Evolutionary conservation across 2,888 invertebrate species (phyloP), one percentile per base, ranked within the genome.

Genomic region (Isotomurus palustris): DNA sequence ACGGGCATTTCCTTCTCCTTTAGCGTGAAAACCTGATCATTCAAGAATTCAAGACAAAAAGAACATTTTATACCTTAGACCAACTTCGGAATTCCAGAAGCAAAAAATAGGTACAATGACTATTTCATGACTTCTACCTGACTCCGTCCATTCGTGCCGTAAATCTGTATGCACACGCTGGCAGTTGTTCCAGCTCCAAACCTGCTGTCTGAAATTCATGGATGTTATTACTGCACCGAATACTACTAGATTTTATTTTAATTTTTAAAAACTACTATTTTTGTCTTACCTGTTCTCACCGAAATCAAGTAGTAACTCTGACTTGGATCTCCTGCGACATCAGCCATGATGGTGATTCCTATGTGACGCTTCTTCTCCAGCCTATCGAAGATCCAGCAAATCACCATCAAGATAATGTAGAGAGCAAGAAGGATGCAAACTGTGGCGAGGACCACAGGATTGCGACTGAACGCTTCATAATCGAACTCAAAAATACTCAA

Each of bases 141-240:
- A 32, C 65, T 65, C n/a, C 60, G 22, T 1, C 65, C 67, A 3
- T 49, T 45, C 10, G 19, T 45, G 19, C 71, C 71, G 41, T 60
- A 56, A 10, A 70, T 43, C 41, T 66, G 60, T 6, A 70, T 10
- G 3, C 64, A 57, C 1, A 70, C 60, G 32, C 59, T 56, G 10
- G 70, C 59, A 4, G 66, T 64, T 3, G 70, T 70, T 17, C 68
- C 67, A 5, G 66, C 63, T 51, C 57, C 59, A 5, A 59, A 59
- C 29, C 61, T 56, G 29, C 45, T 66, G 21, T 68, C 47, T 47
- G 40, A 22, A 4, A 25, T 24, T 3, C 43, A 43, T 6, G 14
- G 14, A 24, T 43, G 28, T 27, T n/a, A 27, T 4, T 22, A 44
- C 17, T 8, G n/a, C 22, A 44, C 5, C 24, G n/a, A 44, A 44